Evolutionary conservation across 2,113 vertebrate species (phyloP), one percentile per base, ranked within the genome.

Genomic region (Eretmochelys imbricata): DNA sequence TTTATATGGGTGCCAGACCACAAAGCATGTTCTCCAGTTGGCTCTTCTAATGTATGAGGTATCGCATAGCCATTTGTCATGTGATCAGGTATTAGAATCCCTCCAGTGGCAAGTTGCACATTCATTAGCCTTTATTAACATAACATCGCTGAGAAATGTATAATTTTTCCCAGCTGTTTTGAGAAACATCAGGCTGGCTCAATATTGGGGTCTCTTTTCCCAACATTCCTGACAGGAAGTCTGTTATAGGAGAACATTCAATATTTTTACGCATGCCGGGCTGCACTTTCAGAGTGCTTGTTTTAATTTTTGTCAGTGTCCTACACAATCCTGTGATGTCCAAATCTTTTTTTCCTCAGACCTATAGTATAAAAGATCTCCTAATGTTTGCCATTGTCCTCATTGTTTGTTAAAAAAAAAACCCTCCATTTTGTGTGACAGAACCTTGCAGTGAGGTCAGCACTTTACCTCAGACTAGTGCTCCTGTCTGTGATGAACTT

Each of bases 381-480:
- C 72, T 95, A 25, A 12, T 59, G 46, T 69, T 49, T 65, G 89
- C 27, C 10, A 54, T 6, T 88, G 1, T 49, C 59, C 17, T 49
- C 46, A 81, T 75, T 80, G 2, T 82, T 51, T 90, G 6, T 78
- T 46, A 5, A 48, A 94, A 49, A 3, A 80, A 87, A 49, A 19
- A 5, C 0, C 48, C 46, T 93, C 79, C 92, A 20, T 96, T 95
- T 96, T 94, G n/a, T 79, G 5, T 76, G 13, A 8, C 83, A 93
- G 97, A 94, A 80, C 81, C 48, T 79, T 88, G 88, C 59, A 69
- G 78, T 86, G 94, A 27, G 80, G 5, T 10, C 42, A 89, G 42
- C 79, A 42, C 11, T 91, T 94, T 92, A 54, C 79, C 87, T 91
- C 93, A 72, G 55, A 38, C 53, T 27, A 57, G 12, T 89, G 62